These are phyloP conservation scores for Cisticola juncidis DNA, from an alignment of 2,113 vertebrate species.

Conservation along the genomic window DNA sequence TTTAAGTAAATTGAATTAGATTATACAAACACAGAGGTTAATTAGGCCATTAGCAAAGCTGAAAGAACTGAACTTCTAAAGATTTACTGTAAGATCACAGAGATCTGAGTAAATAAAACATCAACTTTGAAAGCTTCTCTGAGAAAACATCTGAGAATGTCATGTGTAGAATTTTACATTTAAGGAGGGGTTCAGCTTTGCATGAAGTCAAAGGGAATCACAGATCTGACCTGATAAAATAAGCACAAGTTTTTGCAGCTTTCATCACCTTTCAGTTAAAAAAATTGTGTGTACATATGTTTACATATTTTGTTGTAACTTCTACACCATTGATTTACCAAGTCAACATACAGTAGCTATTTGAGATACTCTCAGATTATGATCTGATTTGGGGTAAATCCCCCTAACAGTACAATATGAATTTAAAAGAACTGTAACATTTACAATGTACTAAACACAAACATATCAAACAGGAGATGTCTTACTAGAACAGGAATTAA, in stretches of 20 bases:
- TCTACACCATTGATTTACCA: background rate
- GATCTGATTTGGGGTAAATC: background rate
- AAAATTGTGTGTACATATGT: background rate
- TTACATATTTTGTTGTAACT: background rate
- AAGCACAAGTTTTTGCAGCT: background rate
- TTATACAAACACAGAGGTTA: background rate
- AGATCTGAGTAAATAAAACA: background rate
- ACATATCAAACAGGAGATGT: background rate
- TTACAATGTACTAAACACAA: background rate
- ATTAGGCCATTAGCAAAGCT: background rate
- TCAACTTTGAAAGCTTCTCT: background rate
- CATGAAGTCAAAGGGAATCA: background rate
- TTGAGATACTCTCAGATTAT: background rate
- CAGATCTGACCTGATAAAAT: background rate
- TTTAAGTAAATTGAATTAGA: background rate
- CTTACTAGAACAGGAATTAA: background rate
- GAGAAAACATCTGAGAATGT: background rate
- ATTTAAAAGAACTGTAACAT: background rate
- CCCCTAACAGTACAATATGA: background rate
- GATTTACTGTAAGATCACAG: background rate
- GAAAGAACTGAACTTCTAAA: background rate
- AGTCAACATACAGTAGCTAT: background rate
- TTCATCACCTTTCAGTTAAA: background rate
- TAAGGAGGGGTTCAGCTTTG: background rate
- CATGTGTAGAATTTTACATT: background rate